Evolutionary conservation across 1,140 invertebrate genomes (phyloP), one percentile per base, ranked within the genome.

Genomic region (Rhagoletis zephyria): DNA sequence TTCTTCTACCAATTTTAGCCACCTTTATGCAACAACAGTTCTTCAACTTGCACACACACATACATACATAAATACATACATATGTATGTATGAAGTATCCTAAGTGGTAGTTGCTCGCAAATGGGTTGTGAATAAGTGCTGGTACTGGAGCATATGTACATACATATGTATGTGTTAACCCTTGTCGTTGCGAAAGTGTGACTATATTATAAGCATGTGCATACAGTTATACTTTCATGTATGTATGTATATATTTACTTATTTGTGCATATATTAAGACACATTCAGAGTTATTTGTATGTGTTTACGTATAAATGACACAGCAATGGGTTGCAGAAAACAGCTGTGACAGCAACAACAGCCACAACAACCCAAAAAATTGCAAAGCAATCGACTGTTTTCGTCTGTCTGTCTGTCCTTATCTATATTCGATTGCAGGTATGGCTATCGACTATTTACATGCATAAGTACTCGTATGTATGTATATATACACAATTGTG

Each of bases 291-390:
- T 6, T 60, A 60, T 60, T 7, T 7, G 1, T 12, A 60, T 60
- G 12, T 60, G 59, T 60, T 7, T 60, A n/a, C 1, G 61, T 16
- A 14, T 63, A 1, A 45, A 48, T 81, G 74, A 16, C 48, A 51
- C 10, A 81, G 14, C 51, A 56, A 81, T 81, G 42, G 74, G 48
- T 51, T 81, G n/a, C 48, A 81, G 74, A 10, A 56, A 89, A 89
- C 89, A 89, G 89, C 90, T 89, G 59, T 65, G 88, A 86, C 87
- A 88, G 87, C 87, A 85, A 86, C 64, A 87, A 64, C 88, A 89
- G 10, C 67, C 67, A 30, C 63, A 60, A 60, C 59, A 67, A 51
- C 14, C 30, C 67, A 67, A 81, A 77, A n/a, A 81, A 81, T 81
- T 81, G 74, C 74, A 81, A 81, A 81, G 74, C 74, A 81, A 81